Evolutionary conservation across 2,888 invertebrate species (phyloP).

Genomic region (Sisyra terminalis): DNA sequence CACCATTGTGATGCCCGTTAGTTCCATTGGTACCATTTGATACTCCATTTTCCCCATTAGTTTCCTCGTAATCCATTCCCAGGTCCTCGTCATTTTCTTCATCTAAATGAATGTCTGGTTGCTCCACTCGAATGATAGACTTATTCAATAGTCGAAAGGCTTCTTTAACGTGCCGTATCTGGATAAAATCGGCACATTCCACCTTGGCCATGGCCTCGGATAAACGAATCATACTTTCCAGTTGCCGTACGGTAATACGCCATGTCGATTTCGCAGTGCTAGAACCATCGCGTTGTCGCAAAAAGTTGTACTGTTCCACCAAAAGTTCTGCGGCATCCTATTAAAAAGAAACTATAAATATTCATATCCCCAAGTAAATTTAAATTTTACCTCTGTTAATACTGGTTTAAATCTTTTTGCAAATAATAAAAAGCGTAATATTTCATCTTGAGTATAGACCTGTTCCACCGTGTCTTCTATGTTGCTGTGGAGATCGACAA

Average conservation of each 20-base stretch:
- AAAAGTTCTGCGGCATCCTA: slow-evolving; percentile 68
- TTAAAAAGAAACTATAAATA: slow-evolving; percentile 6
- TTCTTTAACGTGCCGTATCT: slow-evolving; percentile 77
- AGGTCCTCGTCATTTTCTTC: slow-evolving; percentile 42
- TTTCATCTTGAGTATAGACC: slow-evolving; percentile 75
- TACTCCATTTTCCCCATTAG: slow-evolving; percentile 22
- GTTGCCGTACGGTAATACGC: slow-evolving; percentile 92
- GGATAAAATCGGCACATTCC: slow-evolving; percentile 84
- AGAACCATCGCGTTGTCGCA: slow-evolving; percentile 70
- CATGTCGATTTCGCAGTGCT: slow-evolving; percentile 57
- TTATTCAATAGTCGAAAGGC: slow-evolving; percentile 80
- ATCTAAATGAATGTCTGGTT: slow-evolving; percentile 88
- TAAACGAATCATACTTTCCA: slow-evolving; percentile 89
- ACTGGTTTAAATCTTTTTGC: slow-evolving; percentile 89
- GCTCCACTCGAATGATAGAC: slow-evolving; percentile 93
- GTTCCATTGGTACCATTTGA: slow-evolving; percentile 29
- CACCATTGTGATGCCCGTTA: slow-evolving; percentile 13
- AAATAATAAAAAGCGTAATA: slow-evolving; percentile 90
- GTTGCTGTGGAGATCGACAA: slow-evolving; percentile 85
- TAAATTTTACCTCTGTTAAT: slow-evolving; percentile 45
- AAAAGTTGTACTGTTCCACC: slow-evolving; percentile 73
- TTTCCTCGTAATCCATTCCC: slow-evolving; percentile 38
- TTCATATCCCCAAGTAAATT: slow-evolving; percentile 4
- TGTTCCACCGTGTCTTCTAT: slow-evolving; percentile 63
- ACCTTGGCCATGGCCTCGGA: slow-evolving; percentile 94